phyloP scores from a whole-genome alignment of 2,888 invertebrate genomes.

The Cheilosia grossa region DNA sequence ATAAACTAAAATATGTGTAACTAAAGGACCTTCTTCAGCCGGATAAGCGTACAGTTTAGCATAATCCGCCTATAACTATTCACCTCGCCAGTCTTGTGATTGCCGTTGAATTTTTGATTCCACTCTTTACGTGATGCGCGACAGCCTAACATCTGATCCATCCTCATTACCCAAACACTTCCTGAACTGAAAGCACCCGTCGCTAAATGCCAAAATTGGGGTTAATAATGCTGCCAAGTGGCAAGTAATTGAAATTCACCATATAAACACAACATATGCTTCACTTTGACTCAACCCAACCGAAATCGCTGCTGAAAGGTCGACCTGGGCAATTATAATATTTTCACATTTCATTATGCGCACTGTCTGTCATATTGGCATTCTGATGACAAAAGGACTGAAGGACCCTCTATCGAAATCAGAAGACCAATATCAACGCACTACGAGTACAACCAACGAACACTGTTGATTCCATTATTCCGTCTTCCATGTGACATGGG shows the following conservation, averaged over 20 bases:
- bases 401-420: constrained; percentile 38
- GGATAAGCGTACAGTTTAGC: no score
- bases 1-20: no score
- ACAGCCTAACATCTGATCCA: no score
- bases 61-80: no score
- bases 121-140: no score
- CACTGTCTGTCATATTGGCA: constrained; percentile 44
- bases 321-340: constrained; percentile 62
- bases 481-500: constrained; percentile 36
- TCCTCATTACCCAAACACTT: not conserved
- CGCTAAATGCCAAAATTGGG: not conserved
- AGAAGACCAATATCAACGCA: constrained; percentile 65
- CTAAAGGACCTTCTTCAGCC: no score
- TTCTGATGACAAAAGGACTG: constrained; percentile 47
- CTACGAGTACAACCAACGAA: constrained; percentile 40
- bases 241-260: constrained; percentile 8
- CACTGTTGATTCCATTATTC: constrained; percentile 72
- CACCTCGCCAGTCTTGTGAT: no score
- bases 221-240: constrained; percentile 29
- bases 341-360: constrained; percentile 64
- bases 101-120: no score
- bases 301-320: constrained; percentile 47
- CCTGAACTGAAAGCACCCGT: not conserved
- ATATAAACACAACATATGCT: constrained; percentile 30
- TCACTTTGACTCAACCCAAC: constrained; percentile 1